Base-by-base conservation (phyloP, 1,140 invertebrate species). In the Drosophila pallidifrons region DNA sequence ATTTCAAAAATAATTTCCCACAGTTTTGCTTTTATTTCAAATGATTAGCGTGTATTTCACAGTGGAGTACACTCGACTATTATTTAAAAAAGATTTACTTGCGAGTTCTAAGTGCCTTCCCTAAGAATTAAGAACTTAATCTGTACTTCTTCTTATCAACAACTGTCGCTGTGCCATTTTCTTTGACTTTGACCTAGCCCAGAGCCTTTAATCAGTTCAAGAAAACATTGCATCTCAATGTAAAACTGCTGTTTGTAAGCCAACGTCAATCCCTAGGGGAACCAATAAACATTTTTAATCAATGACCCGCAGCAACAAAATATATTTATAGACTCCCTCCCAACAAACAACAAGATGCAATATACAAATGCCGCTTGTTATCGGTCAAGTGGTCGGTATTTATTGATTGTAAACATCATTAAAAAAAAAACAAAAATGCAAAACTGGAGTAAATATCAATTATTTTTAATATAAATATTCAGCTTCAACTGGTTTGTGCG, bases 381-480 rank as follows among this genome's bases (percentile, higher is more conserved):
- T 82, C 80, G 72, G 80, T 82, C 76, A 82, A 67, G 65, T 41
- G 59, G 70, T 28, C 41, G 16, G 57, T 54, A 77, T 74, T 64
- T 65, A 63, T 68, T 78, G 69, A 67, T 75, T 75, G 32, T 70
- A 11, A 61, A 67, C 57, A 59, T 13, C 28, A 67, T 10, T 38
- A 8, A 8, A 2, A 55, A 2, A 55, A 54, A 35, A 35, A 45
- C 47, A 63, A 41, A 63, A 13, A 55, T 43, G 20, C 20, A 54
- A 28, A 38, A 60, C 38, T 45, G 57, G 49, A 28, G n/a, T 55
- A 43, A 47, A 64, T 38, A 72, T 45, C 41, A 75, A 61, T 70
- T 77, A 61, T 28, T 69, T 68, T 65, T 74, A 65, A 73, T 64
- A 67, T 55, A 67, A 63, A 61, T 52, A 35, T 49, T 30, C 61